phyloP scores from a whole-genome alignment of 1,140 invertebrate species.

The Mesaphorura yosii region DNA sequence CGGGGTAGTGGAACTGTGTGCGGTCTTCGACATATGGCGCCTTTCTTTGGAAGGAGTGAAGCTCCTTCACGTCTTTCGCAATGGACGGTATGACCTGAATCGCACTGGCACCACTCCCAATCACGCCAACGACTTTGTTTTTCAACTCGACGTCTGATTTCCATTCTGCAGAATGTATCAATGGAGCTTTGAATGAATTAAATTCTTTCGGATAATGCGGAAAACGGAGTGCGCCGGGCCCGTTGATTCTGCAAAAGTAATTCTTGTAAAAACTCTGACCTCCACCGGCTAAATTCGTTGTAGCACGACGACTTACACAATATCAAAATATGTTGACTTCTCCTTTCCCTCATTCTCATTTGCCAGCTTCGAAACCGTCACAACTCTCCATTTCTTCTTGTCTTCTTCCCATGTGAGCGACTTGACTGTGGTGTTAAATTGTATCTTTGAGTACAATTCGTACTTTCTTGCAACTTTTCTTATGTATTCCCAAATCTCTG shows the following conservation, averaged over 20 bases:
- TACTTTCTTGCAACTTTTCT: slow-evolving; percentile 13
- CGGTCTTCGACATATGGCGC: slow-evolving; percentile 10
- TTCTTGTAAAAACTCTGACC: too few relatives aligned
- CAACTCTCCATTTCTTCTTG: slow-evolving; percentile 16
- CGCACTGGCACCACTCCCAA: slow-evolving; percentile 22
- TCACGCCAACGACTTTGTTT: slow-evolving; percentile 16
- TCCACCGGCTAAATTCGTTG: neutral
- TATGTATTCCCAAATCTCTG: slow-evolving; percentile 21
- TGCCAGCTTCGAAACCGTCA: neutral
- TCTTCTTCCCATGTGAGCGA: slow-evolving; percentile 11
- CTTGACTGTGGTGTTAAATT: slow-evolving; percentile 20
- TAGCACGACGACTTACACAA: slow-evolving; percentile 13
- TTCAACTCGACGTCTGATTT: slow-evolving; percentile 5
- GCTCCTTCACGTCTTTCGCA: slow-evolving; percentile 16
- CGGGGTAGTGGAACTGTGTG: slow-evolving; percentile 6
- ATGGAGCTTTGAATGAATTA: slow-evolving; percentile 8
- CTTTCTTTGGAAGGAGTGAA: slow-evolving; percentile 19
- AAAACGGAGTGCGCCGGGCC: slow-evolving; percentile 3
- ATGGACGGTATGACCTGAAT: slow-evolving; percentile 24
- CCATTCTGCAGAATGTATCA: slow-evolving; percentile 23
- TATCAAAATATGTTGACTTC: slow-evolving; percentile 6
- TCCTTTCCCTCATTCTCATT: slow-evolving; percentile 1
- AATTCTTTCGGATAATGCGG: slow-evolving; percentile 17
- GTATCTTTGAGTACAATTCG: slow-evolving; percentile 10
- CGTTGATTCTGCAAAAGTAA: slow-evolving; percentile 4